These are phyloP conservation scores for Anoura caudifer DNA, from an alignment of 2,113 vertebrate species.

Conservation along the genomic window DNA sequence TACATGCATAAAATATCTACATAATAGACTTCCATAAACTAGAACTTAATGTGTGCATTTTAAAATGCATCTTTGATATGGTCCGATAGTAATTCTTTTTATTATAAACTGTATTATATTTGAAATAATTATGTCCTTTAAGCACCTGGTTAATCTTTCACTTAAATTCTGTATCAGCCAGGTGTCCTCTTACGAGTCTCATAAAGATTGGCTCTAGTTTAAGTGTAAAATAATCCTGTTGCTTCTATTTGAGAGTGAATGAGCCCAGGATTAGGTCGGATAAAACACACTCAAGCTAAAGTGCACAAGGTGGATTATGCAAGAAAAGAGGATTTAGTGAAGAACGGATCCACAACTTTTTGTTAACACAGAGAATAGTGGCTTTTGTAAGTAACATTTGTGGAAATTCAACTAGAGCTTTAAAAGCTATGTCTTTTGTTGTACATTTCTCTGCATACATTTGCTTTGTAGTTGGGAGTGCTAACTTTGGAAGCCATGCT, in stretches of 20 bases:
- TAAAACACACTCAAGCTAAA: constrained; percentile 98
- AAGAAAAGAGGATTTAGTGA: constrained; percentile 99
- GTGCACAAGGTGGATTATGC: constrained; percentile 97
- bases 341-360: constrained; percentile 97
- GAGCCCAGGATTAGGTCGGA: constrained; percentile 95
- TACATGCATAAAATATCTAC: neutral
- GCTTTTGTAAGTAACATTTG: constrained; percentile 95
- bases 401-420: constrained; percentile 93
- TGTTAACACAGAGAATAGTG: constrained; percentile 93
- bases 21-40: neutral
- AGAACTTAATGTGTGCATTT: neutral
- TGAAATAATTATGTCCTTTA: constrained; percentile 71
- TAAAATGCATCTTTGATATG: constrained; percentile 51
- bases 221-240: constrained; percentile 96
- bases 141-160: constrained; percentile 82
- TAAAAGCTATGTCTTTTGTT: constrained; percentile 98
- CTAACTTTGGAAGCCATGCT: constrained; percentile 91
- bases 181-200: constrained; percentile 92
- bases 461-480: constrained; percentile 91
- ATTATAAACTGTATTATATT: constrained; percentile 71
- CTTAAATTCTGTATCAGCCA: constrained; percentile 90
- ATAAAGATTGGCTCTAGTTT: constrained; percentile 90
- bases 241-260: constrained; percentile 91
- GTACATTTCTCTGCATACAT: constrained; percentile 99
- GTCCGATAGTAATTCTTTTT: constrained; percentile 69